These are phyloP conservation scores for Campylomormyrus numenius DNA, from an alignment of 2,113 vertebrate genomes.

Conservation along the genomic window DNA sequence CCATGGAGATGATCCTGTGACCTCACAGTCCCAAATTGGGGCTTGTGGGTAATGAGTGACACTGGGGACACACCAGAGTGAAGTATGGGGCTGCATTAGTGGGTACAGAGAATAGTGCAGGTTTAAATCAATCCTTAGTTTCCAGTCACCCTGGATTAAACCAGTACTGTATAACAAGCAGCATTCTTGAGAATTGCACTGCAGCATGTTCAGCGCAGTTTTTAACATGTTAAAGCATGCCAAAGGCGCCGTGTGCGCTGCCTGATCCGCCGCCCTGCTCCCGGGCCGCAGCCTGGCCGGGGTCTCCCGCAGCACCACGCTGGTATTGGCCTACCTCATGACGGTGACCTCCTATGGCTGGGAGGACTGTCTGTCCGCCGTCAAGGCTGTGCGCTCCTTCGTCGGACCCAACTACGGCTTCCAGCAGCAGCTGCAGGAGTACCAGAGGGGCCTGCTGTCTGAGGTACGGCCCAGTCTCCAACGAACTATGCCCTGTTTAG, in stretches of 20 bases:
- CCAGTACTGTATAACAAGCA: background rate
- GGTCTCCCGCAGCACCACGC: constrained; percentile 78
- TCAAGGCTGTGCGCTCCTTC: constrained; percentile 69
- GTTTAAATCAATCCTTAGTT: background rate
- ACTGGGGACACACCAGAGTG: background rate
- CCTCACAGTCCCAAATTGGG: background rate
- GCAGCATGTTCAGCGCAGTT: background rate
- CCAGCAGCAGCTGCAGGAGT: constrained; percentile 80
- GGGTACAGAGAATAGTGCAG: background rate
- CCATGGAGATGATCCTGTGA: background rate
- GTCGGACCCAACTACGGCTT: constrained; percentile 78
- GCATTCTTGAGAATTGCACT: background rate
- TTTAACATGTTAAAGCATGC: background rate
- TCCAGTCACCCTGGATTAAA: background rate
- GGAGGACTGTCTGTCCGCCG: constrained; percentile 72
- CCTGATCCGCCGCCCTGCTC: background rate
- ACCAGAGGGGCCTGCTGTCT: constrained; percentile 62
- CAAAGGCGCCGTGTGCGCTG: background rate
- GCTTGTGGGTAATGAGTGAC: background rate
- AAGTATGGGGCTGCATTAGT: background rate
- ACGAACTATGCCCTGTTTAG: background rate
- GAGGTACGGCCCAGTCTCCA: constrained; percentile 57
- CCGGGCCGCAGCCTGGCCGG: constrained; percentile 68
- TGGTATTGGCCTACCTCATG: constrained; percentile 85
- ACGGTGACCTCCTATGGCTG: constrained; percentile 73